Evolutionary conservation across 1,140 invertebrate genomes (phyloP).

Genomic region (Batillaria attramentaria): DNA sequence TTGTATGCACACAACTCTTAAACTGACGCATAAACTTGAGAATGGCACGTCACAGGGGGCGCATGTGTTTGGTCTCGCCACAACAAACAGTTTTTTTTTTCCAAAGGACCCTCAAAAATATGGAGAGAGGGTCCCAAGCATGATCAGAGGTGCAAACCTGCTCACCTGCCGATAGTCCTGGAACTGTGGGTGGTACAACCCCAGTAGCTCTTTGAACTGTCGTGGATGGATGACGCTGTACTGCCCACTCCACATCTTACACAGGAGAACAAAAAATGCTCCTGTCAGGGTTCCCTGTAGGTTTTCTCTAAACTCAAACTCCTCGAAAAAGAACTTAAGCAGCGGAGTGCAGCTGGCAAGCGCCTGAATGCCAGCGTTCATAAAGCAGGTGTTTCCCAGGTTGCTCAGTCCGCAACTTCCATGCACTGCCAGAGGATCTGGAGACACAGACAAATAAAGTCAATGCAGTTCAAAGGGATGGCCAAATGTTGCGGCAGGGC

Average conservation of each 20-base stretch:
- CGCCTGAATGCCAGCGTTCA: conserved; percentile 81
- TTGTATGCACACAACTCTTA: too few relatives aligned
- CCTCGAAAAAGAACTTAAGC: conserved; percentile 75
- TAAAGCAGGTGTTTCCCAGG: conserved; percentile 82
- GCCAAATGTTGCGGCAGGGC: too few relatives aligned
- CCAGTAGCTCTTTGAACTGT: conserved; percentile 79
- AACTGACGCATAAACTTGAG: too few relatives aligned
- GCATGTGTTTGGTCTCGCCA: too few relatives aligned
- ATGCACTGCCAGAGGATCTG: conserved; percentile 66
- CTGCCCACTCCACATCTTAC: conserved; percentile 79
- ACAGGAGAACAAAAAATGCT: conserved; percentile 76
- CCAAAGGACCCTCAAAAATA: too few relatives aligned
- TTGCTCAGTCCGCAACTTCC: conserved; percentile 80
- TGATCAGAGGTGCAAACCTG: too few relatives aligned
- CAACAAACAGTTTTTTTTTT: too few relatives aligned
- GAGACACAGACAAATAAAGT: conserved; percentile 21
- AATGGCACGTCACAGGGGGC: too few relatives aligned
- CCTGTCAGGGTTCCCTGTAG: conserved; percentile 64
- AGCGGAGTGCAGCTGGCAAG: conserved; percentile 73
- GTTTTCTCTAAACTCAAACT: conserved; percentile 49
- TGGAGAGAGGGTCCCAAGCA: too few relatives aligned
- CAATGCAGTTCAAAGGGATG: too few relatives aligned
- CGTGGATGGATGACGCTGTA: conserved; percentile 76
- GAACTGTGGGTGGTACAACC: conserved; percentile 79
- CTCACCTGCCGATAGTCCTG: conserved; percentile 73